Conservation (phyloP, 1,140 invertebrate genomes). For the Scaptomyza hsui region DNA sequence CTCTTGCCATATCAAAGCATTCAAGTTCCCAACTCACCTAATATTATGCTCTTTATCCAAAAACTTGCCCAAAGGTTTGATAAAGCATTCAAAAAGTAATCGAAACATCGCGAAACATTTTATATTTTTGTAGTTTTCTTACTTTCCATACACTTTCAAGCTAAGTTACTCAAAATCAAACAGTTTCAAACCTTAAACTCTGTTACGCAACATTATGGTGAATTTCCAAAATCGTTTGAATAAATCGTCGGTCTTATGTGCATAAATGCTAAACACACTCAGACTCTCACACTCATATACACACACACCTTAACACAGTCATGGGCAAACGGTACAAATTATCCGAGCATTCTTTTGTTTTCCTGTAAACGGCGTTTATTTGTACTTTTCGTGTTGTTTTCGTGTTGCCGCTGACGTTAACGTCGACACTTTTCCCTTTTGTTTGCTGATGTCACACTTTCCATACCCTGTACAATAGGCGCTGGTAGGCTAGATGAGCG, state of each 20-base stretch:
- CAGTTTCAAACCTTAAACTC: too few species aligned
- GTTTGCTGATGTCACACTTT: conserved; percentile 32
- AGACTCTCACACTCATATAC: conserved; percentile 1
- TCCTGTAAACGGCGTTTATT: conserved; percentile 32
- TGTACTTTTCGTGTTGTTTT: conserved; percentile 36
- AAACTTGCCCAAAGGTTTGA: not conserved
- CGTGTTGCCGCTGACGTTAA: conserved; percentile 24
- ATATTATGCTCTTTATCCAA: not conserved
- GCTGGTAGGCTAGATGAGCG: not conserved
- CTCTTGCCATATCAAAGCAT: not conserved
- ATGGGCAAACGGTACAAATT: conserved; percentile 36
- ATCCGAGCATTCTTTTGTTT: conserved; percentile 42
- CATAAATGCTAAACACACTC: not conserved
- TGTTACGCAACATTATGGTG: not conserved
- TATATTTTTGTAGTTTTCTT: too few species aligned
- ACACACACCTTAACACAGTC: not conserved
- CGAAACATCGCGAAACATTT: too few species aligned
- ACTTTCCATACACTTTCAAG: not conserved
- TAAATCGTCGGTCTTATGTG: not conserved
- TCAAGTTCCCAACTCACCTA: not conserved
- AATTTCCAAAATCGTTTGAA: not conserved
- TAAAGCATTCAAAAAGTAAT: not conserved
- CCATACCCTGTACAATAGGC: conserved; percentile 6
- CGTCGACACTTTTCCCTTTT: conserved; percentile 19
- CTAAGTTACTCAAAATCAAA: too few species aligned